phyloP scores from a whole-genome alignment of 2,797 vertebrate species.

The Clarias platycephalus region DNA sequence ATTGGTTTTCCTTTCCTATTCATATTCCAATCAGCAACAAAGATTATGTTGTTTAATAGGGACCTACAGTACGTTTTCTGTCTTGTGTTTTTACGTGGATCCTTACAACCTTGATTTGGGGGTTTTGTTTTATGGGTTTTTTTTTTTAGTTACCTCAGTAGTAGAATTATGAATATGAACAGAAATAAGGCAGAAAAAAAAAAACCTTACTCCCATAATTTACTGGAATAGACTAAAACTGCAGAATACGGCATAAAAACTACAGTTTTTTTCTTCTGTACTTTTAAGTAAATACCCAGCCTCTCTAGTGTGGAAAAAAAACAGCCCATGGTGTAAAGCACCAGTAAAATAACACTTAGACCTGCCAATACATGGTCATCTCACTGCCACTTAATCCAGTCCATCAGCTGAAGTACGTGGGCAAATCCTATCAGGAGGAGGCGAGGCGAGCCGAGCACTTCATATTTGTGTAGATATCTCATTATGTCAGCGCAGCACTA shows the following conservation, averaged over 20 bases:
- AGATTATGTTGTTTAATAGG: background rate
- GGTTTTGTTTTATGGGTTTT: background rate
- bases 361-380: slow-evolving; percentile 63
- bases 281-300: background rate
- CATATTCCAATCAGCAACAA: background rate
- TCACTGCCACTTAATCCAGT: slow-evolving; percentile 67
- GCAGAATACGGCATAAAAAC: background rate
- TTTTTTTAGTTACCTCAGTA: background rate
- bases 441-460: slow-evolving; percentile 56
- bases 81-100: background rate
- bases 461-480: slow-evolving; percentile 66
- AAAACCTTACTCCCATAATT: background rate
- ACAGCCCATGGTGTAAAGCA: slow-evolving; percentile 18
- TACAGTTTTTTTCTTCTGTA: background rate
- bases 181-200: background rate
- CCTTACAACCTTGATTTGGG: background rate
- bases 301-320: background rate
- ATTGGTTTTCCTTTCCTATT: background rate
- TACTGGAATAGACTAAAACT: background rate
- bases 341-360: slow-evolving; percentile 62
- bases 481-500: slow-evolving; percentile 56
- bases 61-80: background rate
- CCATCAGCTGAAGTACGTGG: slow-evolving; percentile 62
- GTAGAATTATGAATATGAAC: background rate
- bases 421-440: slow-evolving; percentile 63